A percentile compares a stretch with the other conserved stretches of the same genome.
These are phyloP conservation scores for Xerus inauris DNA, from an alignment of 2,113 vertebrate species.

Conservation along the genomic window DNA sequence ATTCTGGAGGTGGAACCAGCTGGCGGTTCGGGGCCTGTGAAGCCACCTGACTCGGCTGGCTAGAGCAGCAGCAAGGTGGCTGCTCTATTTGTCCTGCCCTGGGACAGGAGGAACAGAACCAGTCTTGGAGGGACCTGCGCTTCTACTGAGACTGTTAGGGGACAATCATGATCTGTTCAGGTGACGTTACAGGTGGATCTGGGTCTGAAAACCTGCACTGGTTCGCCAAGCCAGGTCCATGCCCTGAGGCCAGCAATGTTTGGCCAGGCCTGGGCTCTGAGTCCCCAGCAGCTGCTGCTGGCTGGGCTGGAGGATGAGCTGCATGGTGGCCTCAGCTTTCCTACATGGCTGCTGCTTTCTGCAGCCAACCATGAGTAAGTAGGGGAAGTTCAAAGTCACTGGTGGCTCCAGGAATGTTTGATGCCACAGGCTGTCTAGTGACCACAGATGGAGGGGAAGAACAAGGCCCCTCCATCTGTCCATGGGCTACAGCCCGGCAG, in stretches of 20 bases:
- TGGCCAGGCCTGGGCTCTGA: not conserved
- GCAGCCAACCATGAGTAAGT: not conserved
- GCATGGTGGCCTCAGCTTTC: fast-evolving
- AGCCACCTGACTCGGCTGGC: fast-evolving
- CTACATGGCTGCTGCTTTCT: not conserved
- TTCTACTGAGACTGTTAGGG: no score
- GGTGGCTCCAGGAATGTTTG: not conserved
- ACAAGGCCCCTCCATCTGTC: fast-evolving
- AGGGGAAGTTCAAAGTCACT: not conserved
- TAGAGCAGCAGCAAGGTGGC: fast-evolving
- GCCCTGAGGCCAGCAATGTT: no score
- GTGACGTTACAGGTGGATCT: not conserved
- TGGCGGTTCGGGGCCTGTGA: fast-evolving
- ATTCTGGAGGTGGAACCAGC: fast-evolving
- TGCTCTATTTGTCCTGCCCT: not conserved
- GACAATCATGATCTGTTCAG: not conserved
- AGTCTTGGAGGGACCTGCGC: no score
- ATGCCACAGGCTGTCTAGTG: not conserved
- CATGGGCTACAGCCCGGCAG: not conserved
- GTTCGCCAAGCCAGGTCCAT: no score
- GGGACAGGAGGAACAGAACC: not conserved
- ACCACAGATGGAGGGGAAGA: not conserved
- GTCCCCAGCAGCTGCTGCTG: not conserved
- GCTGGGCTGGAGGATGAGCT: no score
- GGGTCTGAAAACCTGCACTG: no score